Evolutionary conservation across 2,888 invertebrate genomes (phyloP), one percentile per base, ranked within the genome.

Genomic region (Pachycephus smyrnensis): DNA sequence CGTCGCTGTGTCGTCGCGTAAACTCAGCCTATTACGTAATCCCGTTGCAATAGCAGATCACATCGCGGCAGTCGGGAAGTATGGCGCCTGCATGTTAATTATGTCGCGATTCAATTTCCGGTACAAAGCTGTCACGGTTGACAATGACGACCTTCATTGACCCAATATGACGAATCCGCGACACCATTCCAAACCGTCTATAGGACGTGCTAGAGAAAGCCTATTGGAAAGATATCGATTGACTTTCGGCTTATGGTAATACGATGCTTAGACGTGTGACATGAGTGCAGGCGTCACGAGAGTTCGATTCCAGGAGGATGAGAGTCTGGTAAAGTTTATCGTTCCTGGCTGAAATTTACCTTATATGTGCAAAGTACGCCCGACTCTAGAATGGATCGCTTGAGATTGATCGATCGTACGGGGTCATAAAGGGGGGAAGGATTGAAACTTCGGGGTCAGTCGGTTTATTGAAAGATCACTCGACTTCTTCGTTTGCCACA

Each of bases 401-500:
- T 69, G 4, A 69, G 4, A 77, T 40, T 40, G 77, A 77, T 77
- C 77, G 37, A 71, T 71, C 69, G 68, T 30, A 55, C 55, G 55
- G 55, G 55, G 23, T 55, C 55, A 31, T 33, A 30, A 12, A 32
- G 36, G 33, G 74, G 37, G n/a, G 37, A n/a, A 2, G 3, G 31
- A 31, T 33, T 15, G 12, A 12, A 30, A 33, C 37, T 36, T 37
- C 35, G 75, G 32, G 33, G 40, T 69, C 75, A 77, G 75, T 37
- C 71, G 75, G 74, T 69, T 77, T 77, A 77, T 77, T 75, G 77
- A 77, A 77, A 77, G 75, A 77, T 77, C 77, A 77, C 77, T 75
- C 69, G 33, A 75, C 75, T 75, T 68, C 68, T 77, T 33, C 71
- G n/a, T 33, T 71, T 12, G 71, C 71, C 32, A 32, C 71, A 71